Evolutionary conservation across 1,140 invertebrate genomes (phyloP), one percentile per base, ranked within the genome.

Genomic region (Bicyclus anynana): DNA sequence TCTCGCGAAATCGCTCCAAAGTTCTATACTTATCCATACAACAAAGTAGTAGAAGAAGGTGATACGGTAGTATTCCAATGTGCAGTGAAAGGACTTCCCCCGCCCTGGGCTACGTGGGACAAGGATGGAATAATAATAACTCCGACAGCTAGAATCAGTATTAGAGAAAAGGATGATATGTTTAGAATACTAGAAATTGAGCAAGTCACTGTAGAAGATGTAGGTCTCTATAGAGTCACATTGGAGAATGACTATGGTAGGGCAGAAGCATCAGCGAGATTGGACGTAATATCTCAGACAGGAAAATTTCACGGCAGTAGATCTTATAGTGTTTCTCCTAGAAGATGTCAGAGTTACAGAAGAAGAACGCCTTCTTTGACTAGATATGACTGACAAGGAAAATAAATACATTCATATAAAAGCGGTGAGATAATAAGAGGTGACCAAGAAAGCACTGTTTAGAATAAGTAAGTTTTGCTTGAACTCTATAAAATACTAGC

Each of bases 1-100:
- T 65, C 75, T 0, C 65, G 78, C 1, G 75, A 79, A 60, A 71
- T 79, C 50, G 72, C 94, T 1, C 95, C 95, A 0, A 95, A 95
- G 81, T 97, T 98, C 87, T 95, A 96, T 79, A 94, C 95, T 16
- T 93, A 96, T 54, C 96, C 96, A 1, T 95, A 95, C 73, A 96
- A 96, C 77, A 92, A 94, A 42, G 92, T 96, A 5, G 95, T 92
- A 0, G 94, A 96, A 74, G 94, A 95, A 81, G 95, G 95, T 6
- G 94, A 96, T 4, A 62, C 59, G 2, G 75, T 87, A 3, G 84
- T 93, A 5, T 96, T 97, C 81, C 93, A 95, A 67, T 95, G 94
- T 67, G 92, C 95, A 1, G 92, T 96, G 0, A 91, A 91, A 5
- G 95, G 95, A 1, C 90, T 95, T 65, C 95, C 95, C 0, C 84